Base-by-base conservation (phyloP, 2,797 vertebrate genomes). In the Smutsia gigantea region DNA sequence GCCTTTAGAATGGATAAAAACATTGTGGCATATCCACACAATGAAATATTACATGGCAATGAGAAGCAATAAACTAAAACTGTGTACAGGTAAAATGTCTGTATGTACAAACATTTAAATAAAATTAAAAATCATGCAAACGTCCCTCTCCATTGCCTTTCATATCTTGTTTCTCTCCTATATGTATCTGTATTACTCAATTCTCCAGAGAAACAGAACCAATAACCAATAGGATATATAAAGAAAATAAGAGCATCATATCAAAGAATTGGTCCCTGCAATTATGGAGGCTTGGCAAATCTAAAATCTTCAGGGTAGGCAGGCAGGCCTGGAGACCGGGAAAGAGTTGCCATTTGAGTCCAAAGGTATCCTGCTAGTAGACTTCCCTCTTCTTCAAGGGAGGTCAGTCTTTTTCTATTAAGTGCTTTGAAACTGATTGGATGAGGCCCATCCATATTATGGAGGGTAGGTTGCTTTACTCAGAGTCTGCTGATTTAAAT, bases 121-220 rank as follows among this genome's bases (percentile, higher is more conserved):
- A 18, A 93, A 88, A 18, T 59, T 90, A 12, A 78, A 95, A 94
- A 68, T n/a, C 29, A 78, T 49, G 29, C 4, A 71, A 87, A 95
- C 37, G 1, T 87, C 21, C 59, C 51, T 71, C 29, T 87, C 57
- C 31, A 49, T 19, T 71, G 51, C 17, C 69, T 83, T 68, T 51
- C 37, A 91, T 81, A 7, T 42, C 17, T 78, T 72, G 10, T 7
- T 75, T 86, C 31, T 19, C 31, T 31, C 17, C 34, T 88, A 2
- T 42, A 31, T 71, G 11, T n/a, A 63, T 21, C 42, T 66, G 8
- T 42, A 39, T 19, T 59, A 69, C 66, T 57, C 18, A 71, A 10
- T 55, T 69, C 37, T 46, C 63, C 37, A 59, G 6, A 46, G 29
- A 68, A 57, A 81, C 27, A 31, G 27, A 79, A 69, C 15, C 61